Base-by-base conservation (phyloP, 2,797 vertebrate species). In the Acanthurus tractus region DNA sequence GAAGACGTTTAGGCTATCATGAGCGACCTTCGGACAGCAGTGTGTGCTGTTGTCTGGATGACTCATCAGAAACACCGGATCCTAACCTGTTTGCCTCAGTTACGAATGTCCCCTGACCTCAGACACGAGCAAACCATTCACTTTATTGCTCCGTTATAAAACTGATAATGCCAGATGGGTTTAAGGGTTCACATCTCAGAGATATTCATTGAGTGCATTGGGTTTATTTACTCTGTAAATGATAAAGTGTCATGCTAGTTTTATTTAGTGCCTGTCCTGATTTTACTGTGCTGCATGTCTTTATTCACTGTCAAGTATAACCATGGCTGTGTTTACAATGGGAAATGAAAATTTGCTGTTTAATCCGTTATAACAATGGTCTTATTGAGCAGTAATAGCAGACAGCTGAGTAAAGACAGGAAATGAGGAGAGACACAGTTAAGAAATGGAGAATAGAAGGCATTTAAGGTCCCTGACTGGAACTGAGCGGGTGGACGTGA, bases 31-130 rank as follows among this genome's bases (percentile, higher is more conserved):
- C 55, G 42, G 38, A 74, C 61, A 62, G 38, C 17, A 40, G 20
- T 44, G 53, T 44, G 53, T 63, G 82, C 58, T 78, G 62, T 52
- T 40, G 46, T 59, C 22, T 62, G 67, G 77, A 81, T 90, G 88
- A 92, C 63, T 88, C 91, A 87, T 55, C 82, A 82, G n/a, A 67
- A 48, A 56, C 70, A 67, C 74, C 65, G 89, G 85, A 89, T 81
- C 84, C 25, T 80, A 14, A 76, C 72, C 81, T 48, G 58, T 63
- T 29, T 17, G 38, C 70, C 66, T 78, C 66, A 71, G 66, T 70
- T 58, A 79, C 78, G 18, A 77, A 86, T 74, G 8, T 77, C 73
- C 72, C 53, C 79, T 80, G 76, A 85, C 62, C 15, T 64, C 29
- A 57, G 10, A 68, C 69, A 50, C 12, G 55, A 64, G 23, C 52